Evolutionary conservation across 2,113 vertebrate genomes (phyloP), one percentile per base, ranked within the genome.

Genomic region (Morone saxatilis): DNA sequence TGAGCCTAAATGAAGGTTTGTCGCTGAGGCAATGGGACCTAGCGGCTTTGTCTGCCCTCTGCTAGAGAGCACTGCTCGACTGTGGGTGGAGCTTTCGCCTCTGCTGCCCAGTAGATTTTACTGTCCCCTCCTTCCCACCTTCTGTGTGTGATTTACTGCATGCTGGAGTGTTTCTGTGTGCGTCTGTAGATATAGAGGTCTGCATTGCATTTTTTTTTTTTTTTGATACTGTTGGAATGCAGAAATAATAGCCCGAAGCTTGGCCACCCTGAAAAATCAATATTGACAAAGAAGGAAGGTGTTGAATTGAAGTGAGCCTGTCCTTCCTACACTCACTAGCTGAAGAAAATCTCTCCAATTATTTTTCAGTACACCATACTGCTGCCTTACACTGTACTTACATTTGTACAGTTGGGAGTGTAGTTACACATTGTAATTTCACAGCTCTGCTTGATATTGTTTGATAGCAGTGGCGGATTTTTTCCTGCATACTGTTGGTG

Each of bases 101-200:
- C 77, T 78, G 78, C 72, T 89, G 60, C 78, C 67, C 51, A 31
- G 16, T 80, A 51, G 75, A 76, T 36, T 50, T 59, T 53, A 38
- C 70, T 77, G 66, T 85, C 74, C 68, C 66, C 84, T 84, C 75
- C 78, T 61, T 73, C 76, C 31, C 67, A 57, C 43, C 63, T 56
- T n/a, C 38, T 88, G 56, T 22, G 65, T 86, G 65, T 87, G 65
- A 88, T 90, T 86, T 86, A 83, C 83, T 89, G 85, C 83, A 81
- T 91, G 90, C 80, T 51, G 40, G 63, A 22, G 66, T 78, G 65
- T 50, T 5, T 82, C 12, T 61, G 50, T 7, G 40, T 20, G 20
- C 16, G 51, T 73, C 10, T 45, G 13, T 65, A 54, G 59, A 50
- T 81, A n/a, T 61, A 78, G 53, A 83, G 31, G 31, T 31, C 31